These are phyloP conservation scores for Microctonus brassicae DNA, from an alignment of 2,888 invertebrate genomes.

Conservation along the genomic window DNA sequence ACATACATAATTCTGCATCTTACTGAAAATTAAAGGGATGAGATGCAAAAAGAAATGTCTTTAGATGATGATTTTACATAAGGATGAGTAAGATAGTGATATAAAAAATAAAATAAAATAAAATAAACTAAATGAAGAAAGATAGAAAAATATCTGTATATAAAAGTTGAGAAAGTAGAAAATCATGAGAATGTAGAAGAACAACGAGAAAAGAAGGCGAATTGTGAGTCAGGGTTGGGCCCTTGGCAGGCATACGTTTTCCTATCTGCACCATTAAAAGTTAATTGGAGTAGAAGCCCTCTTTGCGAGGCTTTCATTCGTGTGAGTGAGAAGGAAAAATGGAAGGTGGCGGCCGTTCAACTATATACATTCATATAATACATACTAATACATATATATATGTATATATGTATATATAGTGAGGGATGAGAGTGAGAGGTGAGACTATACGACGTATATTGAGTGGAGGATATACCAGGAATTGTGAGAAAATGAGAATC, in stretches of 20 bases:
- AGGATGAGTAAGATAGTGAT: conserved; percentile 11
- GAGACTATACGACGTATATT: conserved; percentile 17
- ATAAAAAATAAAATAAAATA: conserved; percentile 1
- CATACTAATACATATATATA: neutral
- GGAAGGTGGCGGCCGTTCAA: conserved; percentile 6
- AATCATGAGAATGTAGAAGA: conserved; percentile 20
- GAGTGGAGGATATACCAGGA: conserved; percentile 29
- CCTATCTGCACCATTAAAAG: conserved; percentile 63
- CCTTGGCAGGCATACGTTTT: conserved; percentile 60
- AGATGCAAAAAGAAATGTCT: conserved; percentile 10
- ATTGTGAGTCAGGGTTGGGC: conserved; percentile 42
- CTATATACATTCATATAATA: conserved; percentile 6
- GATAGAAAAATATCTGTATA: conserved; percentile 6
- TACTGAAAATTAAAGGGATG: neutral
- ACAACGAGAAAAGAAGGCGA: conserved; percentile 26
- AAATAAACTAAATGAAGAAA: conserved; percentile 17
- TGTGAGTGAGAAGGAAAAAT: conserved; percentile 41
- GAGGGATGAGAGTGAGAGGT: conserved; percentile 13
- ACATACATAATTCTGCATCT: neutral
- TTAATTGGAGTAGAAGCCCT: conserved; percentile 63
- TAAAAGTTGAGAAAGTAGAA: conserved; percentile 19
- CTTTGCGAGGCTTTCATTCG: conserved; percentile 47
- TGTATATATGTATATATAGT: neutral
- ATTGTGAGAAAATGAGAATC: conserved; percentile 52
- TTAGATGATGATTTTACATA: neutral